A percentile compares a stretch with the other conserved stretches of the same genome.
These are phyloP conservation scores for Eidolon dupreanum DNA, from an alignment of 2,797 vertebrate species.

Conservation along the genomic window DNA sequence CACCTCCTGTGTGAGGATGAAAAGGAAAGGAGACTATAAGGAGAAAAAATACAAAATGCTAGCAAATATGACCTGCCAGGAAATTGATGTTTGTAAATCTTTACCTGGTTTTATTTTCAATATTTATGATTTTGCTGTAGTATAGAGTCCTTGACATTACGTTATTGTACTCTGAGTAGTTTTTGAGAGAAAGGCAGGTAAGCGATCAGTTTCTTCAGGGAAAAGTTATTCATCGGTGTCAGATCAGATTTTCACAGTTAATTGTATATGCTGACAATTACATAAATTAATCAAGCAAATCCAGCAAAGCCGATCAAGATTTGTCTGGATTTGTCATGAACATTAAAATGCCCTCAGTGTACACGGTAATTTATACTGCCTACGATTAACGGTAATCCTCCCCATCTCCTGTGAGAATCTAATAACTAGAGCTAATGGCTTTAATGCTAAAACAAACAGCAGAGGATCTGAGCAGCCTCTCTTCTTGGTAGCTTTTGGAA, in stretches of 20 bases:
- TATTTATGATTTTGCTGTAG: conserved; percentile 43
- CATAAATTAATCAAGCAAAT: conserved; percentile 68
- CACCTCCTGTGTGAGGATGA: not conserved
- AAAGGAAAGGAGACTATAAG: not conserved
- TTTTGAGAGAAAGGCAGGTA: not conserved
- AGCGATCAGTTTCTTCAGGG: conserved; percentile 22
- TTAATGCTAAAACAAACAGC: conserved; percentile 58
- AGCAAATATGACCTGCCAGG: not conserved
- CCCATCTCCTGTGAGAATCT: conserved; percentile 55
- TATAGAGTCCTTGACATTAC: not conserved
- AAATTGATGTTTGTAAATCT: conserved; percentile 40
- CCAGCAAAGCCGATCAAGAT: conserved; percentile 59
- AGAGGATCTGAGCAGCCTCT: not conserved
- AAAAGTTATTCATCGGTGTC: conserved; percentile 39
- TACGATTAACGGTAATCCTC: conserved; percentile 56
- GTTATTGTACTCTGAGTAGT: not conserved
- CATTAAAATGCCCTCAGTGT: conserved; percentile 67
- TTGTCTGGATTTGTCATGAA: conserved; percentile 71
- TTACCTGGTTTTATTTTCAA: conserved; percentile 44
- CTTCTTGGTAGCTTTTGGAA: conserved; percentile 5
- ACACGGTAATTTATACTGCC: conserved; percentile 51
- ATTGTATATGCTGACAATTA: conserved; percentile 69
- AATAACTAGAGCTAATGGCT: conserved; percentile 51
- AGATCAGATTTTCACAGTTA: conserved; percentile 51
- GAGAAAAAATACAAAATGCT: not conserved